Evolutionary conservation across 2,113 vertebrate genomes (phyloP).

Genomic region (Fregetta grallaria): DNA sequence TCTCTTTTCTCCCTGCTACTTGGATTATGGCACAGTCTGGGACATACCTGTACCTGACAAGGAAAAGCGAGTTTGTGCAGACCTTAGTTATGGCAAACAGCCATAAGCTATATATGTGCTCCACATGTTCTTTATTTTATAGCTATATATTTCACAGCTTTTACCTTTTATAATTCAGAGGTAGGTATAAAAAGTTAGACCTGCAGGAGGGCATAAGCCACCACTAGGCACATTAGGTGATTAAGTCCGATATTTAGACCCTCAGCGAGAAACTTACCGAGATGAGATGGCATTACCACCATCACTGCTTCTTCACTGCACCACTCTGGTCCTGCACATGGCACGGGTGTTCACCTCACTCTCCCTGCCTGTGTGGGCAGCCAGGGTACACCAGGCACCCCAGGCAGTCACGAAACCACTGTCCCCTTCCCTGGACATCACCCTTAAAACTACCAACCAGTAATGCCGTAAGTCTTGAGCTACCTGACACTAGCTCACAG

Average conservation of each 20-base stretch:
- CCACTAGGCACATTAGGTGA: neutral
- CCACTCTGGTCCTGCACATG: neutral
- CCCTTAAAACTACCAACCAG: neutral
- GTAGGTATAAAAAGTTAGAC: neutral
- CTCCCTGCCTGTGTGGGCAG: neutral
- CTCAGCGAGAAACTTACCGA: neutral
- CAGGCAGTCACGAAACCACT: neutral
- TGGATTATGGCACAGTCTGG: neutral
- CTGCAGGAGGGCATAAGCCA: neutral
- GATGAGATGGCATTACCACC: neutral
- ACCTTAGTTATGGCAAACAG: neutral
- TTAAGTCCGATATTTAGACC: neutral
- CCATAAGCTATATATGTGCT: neutral
- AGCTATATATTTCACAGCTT: neutral
- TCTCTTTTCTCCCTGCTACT: neutral
- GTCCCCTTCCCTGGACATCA: neutral
- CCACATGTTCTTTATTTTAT: neutral
- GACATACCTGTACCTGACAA: neutral
- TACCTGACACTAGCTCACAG: neutral
- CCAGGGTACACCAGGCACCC: neutral
- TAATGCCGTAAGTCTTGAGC: neutral
- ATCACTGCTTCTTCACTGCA: neutral
- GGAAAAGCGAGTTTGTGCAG: neutral
- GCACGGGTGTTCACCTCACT: neutral
- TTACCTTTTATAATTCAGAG: constrained; percentile 3